phyloP scores from a whole-genome alignment of 2,888 invertebrate genomes.

The Torymus texanus region DNA sequence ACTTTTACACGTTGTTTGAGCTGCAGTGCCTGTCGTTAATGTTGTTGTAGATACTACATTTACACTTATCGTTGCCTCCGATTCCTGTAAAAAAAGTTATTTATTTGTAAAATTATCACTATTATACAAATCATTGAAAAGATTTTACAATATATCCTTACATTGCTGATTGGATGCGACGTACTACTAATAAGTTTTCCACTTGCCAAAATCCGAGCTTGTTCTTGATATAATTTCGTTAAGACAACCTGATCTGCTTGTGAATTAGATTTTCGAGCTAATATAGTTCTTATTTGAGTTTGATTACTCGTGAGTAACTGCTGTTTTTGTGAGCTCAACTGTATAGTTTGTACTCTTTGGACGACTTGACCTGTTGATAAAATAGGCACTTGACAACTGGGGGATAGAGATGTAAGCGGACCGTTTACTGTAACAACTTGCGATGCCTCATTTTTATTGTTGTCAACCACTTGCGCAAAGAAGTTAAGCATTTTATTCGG shows the following conservation, averaged over 20 bases:
- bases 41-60: slow-evolving; percentile 66
- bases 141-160: slow-evolving; percentile 37
- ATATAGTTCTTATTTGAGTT: slow-evolving; percentile 82
- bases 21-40: slow-evolving; percentile 64
- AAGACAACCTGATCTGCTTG: slow-evolving; percentile 78
- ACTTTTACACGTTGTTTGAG: slow-evolving; percentile 68
- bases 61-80: slow-evolving; percentile 66
- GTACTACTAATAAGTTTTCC: slow-evolving; percentile 80
- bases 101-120: slow-evolving; percentile 4
- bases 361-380: slow-evolving; percentile 70
- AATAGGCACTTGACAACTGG: slow-evolving; percentile 63
- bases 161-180: slow-evolving; percentile 64
- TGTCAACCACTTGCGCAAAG: slow-evolving; percentile 65
- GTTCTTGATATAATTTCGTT: slow-evolving; percentile 81
- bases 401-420: slow-evolving; percentile 62
- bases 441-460: slow-evolving; percentile 68
- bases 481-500: slow-evolving; percentile 64
- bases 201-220: slow-evolving; percentile 83
- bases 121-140: slow-evolving; percentile 10
- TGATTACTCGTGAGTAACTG: slow-evolving; percentile 76
- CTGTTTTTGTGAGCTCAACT: slow-evolving; percentile 85
- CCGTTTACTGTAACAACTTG: slow-evolving; percentile 61
- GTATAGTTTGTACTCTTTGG: slow-evolving; percentile 84
- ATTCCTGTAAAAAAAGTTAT: slow-evolving; percentile 60
- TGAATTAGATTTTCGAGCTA: slow-evolving; percentile 76